Evolutionary conservation across 2,888 invertebrate species (phyloP), one percentile per base, ranked within the genome.

Genomic region (Melolontha melolontha): DNA sequence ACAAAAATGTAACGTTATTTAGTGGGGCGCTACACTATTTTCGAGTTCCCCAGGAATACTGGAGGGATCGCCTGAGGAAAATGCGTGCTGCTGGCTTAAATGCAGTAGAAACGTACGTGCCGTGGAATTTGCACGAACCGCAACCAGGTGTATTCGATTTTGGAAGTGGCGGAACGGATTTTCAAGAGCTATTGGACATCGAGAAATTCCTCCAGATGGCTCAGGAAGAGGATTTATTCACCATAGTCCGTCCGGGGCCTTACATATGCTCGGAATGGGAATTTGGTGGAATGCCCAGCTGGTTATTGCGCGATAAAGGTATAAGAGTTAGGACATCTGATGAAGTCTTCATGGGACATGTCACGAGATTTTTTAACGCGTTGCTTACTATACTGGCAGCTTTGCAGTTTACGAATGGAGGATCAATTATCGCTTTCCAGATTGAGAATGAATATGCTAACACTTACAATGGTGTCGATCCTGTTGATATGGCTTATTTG

Each of bases 241-340:
- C 95, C 0, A 87, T 96, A 54, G 83, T 97, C 0, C 85, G 97
- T 27, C 91, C 94, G 0, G 97, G 97, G 0, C 97, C 97, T 0
- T 97, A 95, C 77, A 96, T 97, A 74, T 95, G 95, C 81, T 95
- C 93, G 11, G 97, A 97, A 85, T 90, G 95, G 83, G 96, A 97
- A 69, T 83, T 81, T 68, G 83, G 83, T 27, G 83, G 83, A 5
- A 70, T 81, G 41, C 79, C 79, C 7, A 71, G 72, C 49, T 76
- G 74, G 74, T 70, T 76, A 34, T 78, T 87, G 41, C 77, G 81
- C 39, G 85, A 86, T 72, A 82, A 84, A 1, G 77, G 82, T 16
- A 85, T 87, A 81, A 82, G 82, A 72, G 70, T 80, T 1, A 68
- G 81, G 51, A 79, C 80, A 5, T 77, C 76, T 11, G 79, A 81